Evolutionary conservation across 1,140 invertebrate genomes (phyloP), one percentile per base, ranked within the genome.

Genomic region (Himalopsyche phryganea): DNA sequence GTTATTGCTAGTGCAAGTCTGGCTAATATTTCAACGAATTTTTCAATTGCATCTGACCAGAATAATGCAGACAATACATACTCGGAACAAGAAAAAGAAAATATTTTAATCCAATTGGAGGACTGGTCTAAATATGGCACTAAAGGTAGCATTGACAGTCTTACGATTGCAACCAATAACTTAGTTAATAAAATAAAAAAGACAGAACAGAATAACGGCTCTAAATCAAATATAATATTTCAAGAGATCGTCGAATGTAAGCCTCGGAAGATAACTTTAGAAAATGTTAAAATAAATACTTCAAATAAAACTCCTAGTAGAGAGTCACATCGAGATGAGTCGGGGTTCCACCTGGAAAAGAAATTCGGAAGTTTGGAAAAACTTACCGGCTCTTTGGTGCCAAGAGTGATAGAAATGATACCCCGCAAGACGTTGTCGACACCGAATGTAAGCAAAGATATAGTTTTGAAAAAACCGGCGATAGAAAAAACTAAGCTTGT

Each of bases 41-140:
- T 28, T 28, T 28, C 23, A 9, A 28, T 5, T 28, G 9, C 9
- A 9, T 9, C 4, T 28, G 23, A 28, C 3, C 23, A 28, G 9
- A 28, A 28, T 28, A 9, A 28, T 3, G 3, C 23, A 28, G 23
- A 3, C 3, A 69, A 74, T 17, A 69, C 63, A 36, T 58, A 49
- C 40, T 79, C 81, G 0, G 68, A 78, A 1, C 74, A 77, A 4
- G 80, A 83, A 67, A 81, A 80, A 4, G 74, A 77, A 61, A 75
- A 79, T 28, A 80, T 83, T 19, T 71, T 82, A 2, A 74, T 82
- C 52, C 80, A 83, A 51, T 66, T 83, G 2, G 75, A 83, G 49
- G 80, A 83, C 52, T 83, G 82, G 68, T 78, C 77, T 0, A 80
- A 79, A 61, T 73, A 81, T 38, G 81, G 76, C 1, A 77, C 75